Base-by-base conservation (phyloP, 2,113 vertebrate species). In the Odontophorus gujanensis region DNA sequence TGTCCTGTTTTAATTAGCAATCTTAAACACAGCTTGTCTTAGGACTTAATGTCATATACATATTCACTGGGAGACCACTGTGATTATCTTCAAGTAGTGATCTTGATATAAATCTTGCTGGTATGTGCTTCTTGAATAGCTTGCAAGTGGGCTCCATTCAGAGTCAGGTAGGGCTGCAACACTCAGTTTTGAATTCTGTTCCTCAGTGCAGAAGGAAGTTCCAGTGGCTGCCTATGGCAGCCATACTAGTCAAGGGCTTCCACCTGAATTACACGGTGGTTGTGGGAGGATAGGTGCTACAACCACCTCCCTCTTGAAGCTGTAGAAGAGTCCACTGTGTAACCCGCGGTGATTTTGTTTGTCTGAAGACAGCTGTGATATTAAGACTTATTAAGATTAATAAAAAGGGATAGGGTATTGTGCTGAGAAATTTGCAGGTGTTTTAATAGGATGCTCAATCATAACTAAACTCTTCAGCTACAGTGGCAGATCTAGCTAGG, bases 41-140 rank as follows among this genome's bases (percentile, higher is more conserved):
- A 45, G 88, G 42, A 74, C 59, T 80, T 65, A 78, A 2, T 91
- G 75, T 88, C 50, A 83, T 58, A 85, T 82, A 57, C 10, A 93
- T 43, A 90, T 93, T 72, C 50, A 84, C 67, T 65, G 87, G 92
- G 67, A 85, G 48, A 65, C 62, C 59, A 32, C 26, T 80, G 81
- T 72, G 79, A 92, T 83, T 96, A 94, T 91, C 83, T 66, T 90
- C 76, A 95, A 73, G 95, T 85, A 92, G 85, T 76, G 74, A 51
- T 69, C 80, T 95, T 67, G 81, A 81, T 94, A 76, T 85, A 92
- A 96, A 90, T 83, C 67, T 93, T 85, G 77, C 69, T 79, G 93
- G 95, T 42, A 45, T 96, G 65, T 88, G 59, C 83, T 62, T 36
- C 69, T 85, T 51, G 62, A 95, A 63, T 77, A 85, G 65, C 40